Evolutionary conservation across 2,797 vertebrate species (phyloP).

Genomic region (Sylvia borin): DNA sequence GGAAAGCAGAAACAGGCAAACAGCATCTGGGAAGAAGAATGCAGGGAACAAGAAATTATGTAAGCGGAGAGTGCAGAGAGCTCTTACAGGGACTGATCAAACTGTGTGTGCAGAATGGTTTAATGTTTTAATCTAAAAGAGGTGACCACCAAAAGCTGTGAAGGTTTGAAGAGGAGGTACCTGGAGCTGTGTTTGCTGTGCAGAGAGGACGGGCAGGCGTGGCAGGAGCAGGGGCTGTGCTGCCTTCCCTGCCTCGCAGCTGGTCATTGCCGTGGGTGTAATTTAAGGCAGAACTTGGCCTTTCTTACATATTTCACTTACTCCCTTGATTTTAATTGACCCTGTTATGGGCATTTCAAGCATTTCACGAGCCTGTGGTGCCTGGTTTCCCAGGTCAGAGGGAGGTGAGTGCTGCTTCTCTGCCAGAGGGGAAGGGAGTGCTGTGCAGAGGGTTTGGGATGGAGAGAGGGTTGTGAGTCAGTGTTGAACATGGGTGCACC

Average conservation of each 20-base stretch:
- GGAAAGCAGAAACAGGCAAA: neutral
- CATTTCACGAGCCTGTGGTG: neutral
- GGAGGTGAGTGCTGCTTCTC: neutral
- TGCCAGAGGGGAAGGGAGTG: neutral
- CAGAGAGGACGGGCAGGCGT: neutral
- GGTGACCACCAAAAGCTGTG: neutral
- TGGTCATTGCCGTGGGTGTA: neutral
- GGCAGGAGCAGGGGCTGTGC: neutral
- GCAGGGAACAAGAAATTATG: neutral
- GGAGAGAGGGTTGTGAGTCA: neutral
- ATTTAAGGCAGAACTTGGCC: neutral
- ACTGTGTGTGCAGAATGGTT: neutral
- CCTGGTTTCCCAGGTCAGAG: neutral
- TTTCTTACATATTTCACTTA: neutral
- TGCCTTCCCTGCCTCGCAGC: rapidly evolving
- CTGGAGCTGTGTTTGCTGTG: neutral
- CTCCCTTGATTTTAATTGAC: neutral
- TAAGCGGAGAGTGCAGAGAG: neutral
- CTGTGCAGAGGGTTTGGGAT: neutral
- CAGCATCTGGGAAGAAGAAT: neutral
- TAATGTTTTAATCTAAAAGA: neutral
- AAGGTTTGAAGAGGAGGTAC: neutral
- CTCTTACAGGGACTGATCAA: neutral
- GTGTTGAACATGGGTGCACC: neutral
- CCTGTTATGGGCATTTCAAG: neutral